A percentile compares a stretch with the other conserved stretches of the same genome.
Conservation (phyloP, 1,140 invertebrate genomes). For the Goniozus legneri region DNA sequence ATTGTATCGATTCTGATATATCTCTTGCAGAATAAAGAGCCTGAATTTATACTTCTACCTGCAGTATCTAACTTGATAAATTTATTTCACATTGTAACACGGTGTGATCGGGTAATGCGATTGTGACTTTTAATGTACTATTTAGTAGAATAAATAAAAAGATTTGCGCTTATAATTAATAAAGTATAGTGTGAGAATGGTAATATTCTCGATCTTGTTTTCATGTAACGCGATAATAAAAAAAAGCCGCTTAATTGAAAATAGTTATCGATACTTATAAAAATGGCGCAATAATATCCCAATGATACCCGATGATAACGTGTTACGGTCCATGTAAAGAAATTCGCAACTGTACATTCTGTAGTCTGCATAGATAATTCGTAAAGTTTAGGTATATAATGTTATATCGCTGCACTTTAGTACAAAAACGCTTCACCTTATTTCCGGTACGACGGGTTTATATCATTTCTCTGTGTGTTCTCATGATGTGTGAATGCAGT, state of each 20-base stretch:
- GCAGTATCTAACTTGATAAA: slow-evolving; percentile 26
- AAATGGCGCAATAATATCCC: slow-evolving; percentile 12
- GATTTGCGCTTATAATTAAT: too few relatives aligned
- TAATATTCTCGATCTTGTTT: too few relatives aligned
- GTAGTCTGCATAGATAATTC: slow-evolving; percentile 43
- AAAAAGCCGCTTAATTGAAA: too few relatives aligned
- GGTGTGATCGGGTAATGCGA: slow-evolving; percentile 26
- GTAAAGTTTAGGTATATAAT: slow-evolving; percentile 40
- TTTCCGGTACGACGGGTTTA: slow-evolving; percentile 38
- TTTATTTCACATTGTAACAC: slow-evolving; percentile 30
- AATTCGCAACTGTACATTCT: slow-evolving; percentile 45
- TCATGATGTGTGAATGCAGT: slow-evolving; percentile 37
- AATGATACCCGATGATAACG: slow-evolving; percentile 30
- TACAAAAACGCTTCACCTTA: slow-evolving; percentile 50
- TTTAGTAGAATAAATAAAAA: too few relatives aligned
- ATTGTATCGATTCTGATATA: slow-evolving; percentile 23
- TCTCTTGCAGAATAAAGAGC: slow-evolving; percentile 28
- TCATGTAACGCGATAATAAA: too few relatives aligned
- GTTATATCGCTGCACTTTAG: slow-evolving; percentile 52
- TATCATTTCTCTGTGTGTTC: slow-evolving; percentile 36
- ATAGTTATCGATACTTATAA: background rate
- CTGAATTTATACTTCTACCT: slow-evolving; percentile 29
- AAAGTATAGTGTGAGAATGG: too few relatives aligned
- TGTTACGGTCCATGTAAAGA: slow-evolving; percentile 34
- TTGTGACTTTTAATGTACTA: too few relatives aligned